Evolutionary conservation across 2,888 invertebrate genomes (phyloP), one percentile per base, ranked within the genome.

Genomic region (Leptinotarsa rubiginosa): DNA sequence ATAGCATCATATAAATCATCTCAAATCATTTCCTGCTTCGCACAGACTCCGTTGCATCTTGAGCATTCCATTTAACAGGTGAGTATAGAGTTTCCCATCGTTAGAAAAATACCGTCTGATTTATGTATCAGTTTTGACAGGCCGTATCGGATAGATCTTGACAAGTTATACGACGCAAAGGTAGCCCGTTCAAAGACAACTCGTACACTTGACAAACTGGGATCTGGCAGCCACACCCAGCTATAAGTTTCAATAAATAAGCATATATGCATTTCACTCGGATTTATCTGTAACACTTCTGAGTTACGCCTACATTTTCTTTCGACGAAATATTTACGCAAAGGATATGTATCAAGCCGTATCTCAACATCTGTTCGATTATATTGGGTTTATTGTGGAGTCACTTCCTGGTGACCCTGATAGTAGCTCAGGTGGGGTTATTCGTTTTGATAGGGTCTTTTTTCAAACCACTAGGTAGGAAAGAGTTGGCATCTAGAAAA

Each of bases 171-270:
- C 64, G 75, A 70, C 69, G 73, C 70, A 73, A 78, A 75, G 78
- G 76, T 78, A 78, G 78, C 76, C 73, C 70, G 64, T 77, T 75
- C 65, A 65, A 73, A 78, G 73, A 77, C 73, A 73, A 77, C 66
- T 70, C 65, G 69, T 75, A 75, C 81, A 75, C 77, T 79, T 80
- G 81, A 81, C 79, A 80, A 80, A 81, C 79, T 73, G 75, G 79
- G 75, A 78, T 75, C 79, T 78, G 73, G 65, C 67, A 73, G 76
- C 81, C 81, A 78, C 81, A 79, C 81, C 81, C 78, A 80, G 69
- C 76, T 77, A 70, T 76, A 74, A 73, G 77, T 80, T 76, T 69
- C 78, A 78, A 78, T 78, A 78, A 79, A 79, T 77, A 77, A 75
- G 73, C 69, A 75, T 76, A 76, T 75, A 69, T 77, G 79, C 77